Evolutionary conservation across 2,888 invertebrate genomes (phyloP).

Genomic region (Cephus runcator): DNA sequence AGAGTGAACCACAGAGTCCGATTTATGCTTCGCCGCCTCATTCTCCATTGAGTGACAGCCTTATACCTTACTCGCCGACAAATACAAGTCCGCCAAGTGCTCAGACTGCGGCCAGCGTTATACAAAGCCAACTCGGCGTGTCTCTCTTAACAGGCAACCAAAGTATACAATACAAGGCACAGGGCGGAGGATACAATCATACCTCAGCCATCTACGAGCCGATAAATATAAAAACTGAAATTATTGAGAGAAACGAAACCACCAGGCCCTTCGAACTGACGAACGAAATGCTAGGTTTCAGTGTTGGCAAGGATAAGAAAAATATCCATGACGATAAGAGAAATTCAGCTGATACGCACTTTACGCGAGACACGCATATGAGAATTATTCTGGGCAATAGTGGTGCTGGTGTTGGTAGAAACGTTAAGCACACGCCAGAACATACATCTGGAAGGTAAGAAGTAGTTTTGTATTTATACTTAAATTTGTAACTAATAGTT

Average conservation of each 20-base stretch:
- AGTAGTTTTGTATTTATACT: background rate
- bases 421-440: constrained; percentile 55
- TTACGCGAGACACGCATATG: constrained; percentile 92
- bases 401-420: constrained; percentile 61
- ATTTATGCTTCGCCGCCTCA: constrained; percentile 86
- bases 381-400: constrained; percentile 81
- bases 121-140: constrained; percentile 61
- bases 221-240: constrained; percentile 59
- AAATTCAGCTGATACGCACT: constrained; percentile 79
- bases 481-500: background rate
- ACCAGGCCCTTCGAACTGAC: constrained; percentile 60
- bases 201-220: constrained; percentile 60
- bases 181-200: constrained; percentile 53
- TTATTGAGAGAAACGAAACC: constrained; percentile 54
- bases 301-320: constrained; percentile 53
- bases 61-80: constrained; percentile 63
- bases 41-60: constrained; percentile 74
- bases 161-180: constrained; percentile 56
- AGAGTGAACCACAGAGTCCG: constrained; percentile 77
- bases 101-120: constrained; percentile 60
- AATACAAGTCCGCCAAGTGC: constrained; percentile 62
- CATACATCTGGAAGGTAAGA: constrained; percentile 52
- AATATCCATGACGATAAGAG: constrained; percentile 56
- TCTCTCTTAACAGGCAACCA: constrained; percentile 58
- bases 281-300: constrained; percentile 61